phyloP scores from a whole-genome alignment of 2,797 vertebrate species.

The Peromyscus eremicus region DNA sequence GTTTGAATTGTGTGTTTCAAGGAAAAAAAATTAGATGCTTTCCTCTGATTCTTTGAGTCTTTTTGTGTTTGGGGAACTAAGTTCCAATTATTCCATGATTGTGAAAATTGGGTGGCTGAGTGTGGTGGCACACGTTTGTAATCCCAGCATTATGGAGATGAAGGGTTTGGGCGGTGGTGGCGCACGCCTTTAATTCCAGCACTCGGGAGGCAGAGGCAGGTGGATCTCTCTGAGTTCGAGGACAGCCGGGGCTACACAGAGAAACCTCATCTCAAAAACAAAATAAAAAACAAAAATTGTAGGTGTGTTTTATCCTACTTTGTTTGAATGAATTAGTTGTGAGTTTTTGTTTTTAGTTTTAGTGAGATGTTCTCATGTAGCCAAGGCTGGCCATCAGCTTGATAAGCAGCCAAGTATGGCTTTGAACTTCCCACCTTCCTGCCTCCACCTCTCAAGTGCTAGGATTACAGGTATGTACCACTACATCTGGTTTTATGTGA shows the following conservation, averaged over 20 bases:
- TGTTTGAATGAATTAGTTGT: constrained; percentile 55
- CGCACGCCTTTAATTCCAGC: not conserved
- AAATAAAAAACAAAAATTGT: not conserved
- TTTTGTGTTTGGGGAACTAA: constrained; percentile 30
- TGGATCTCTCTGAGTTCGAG: not conserved
- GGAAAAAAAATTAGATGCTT: constrained; percentile 21
- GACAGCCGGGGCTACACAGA: not conserved
- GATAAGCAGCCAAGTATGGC: not conserved
- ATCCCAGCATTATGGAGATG: not conserved
- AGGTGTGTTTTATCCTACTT: not conserved
- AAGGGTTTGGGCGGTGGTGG: not conserved
- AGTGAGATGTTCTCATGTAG: not conserved
- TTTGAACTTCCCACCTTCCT: not conserved
- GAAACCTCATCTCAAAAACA: not conserved
- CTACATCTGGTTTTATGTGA: not conserved
- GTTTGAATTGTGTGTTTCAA: not conserved
- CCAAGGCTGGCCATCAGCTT: not conserved
- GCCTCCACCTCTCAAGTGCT: not conserved
- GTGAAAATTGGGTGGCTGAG: not conserved
- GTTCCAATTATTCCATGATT: not conserved
- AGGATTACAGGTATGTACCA: not conserved
- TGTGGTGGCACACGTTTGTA: not conserved
- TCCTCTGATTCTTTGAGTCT: not conserved
- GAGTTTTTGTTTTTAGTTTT: not conserved
- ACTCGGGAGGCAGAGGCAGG: not conserved